Evolutionary conservation across 35 echinoderm and acorn worm genomes (phyloP), one percentile per base, ranked within the genome.

Genomic region (Apostichopus californicus): DNA sequence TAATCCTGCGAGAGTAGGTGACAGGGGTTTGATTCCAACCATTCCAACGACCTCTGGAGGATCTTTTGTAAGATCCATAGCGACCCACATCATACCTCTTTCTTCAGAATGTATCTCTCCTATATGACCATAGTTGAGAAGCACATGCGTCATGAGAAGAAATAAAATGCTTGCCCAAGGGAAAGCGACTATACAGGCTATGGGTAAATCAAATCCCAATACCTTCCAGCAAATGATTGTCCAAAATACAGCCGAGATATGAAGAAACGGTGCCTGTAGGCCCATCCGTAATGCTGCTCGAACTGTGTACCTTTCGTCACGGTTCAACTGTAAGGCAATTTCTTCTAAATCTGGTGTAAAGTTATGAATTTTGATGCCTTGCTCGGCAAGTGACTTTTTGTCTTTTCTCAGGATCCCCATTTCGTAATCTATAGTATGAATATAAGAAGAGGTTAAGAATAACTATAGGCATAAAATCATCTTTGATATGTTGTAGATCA

Each of bases 321-420:
- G 4, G 63, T 72, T 89, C 86, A 89, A 25, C 24, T 65, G 86
- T 28, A 9, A 18, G 7, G 25, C 86, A 8, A 2, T 63, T 13
- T 89, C 61, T 89, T 89, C 86, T 1, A 89, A 89, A 9, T 72
- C n/a, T 18, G 57, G 55, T 14, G 86, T 65, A 26, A 89, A 89
- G 22, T 71, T 25, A 8, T 21, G 55, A 85, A 85, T 85, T 59
- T 85, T 9, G 24, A 58, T 85, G 6, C 71, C 71, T n/a, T n/a
- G 15, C 20, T 18, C n/a, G 12, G 15, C 20, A 18, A 73, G 26
- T 28, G 26, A 73, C 71, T 21, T 73, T 73, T 73, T 18, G 71
- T 73, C n/a, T 12, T 68, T 68, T 13, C 10, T 68, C 17, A 10
- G 17, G 8, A 68, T 68, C 17, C 17, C 17, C 64, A 3, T 10